Evolutionary conservation across 92 coral and sea anemone genomes (phyloP).

Genomic region (Nematostella vectensis): DNA sequence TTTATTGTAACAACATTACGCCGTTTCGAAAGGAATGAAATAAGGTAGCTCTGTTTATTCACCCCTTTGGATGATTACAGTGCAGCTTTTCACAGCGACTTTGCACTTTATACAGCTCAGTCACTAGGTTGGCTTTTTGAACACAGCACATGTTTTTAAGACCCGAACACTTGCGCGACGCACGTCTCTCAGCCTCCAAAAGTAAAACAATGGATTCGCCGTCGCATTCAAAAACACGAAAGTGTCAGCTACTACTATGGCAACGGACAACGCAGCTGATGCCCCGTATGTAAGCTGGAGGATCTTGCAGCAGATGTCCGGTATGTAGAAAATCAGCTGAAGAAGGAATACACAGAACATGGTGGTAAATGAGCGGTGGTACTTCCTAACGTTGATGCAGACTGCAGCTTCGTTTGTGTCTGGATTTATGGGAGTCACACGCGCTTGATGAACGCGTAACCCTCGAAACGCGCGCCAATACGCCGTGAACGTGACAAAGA

Average conservation of each 20-base stretch:
- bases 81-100: too few species aligned
- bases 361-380: constrained; percentile 27
- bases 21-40: too few species aligned
- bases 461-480: constrained; percentile 24
- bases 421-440: not conserved
- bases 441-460: constrained; percentile 10
- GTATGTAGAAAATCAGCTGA: constrained; percentile 22
- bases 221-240: constrained; percentile 18
- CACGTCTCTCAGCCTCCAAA: constrained; percentile 30
- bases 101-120: too few species aligned
- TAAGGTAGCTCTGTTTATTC: too few species aligned
- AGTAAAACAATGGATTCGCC: constrained; percentile 17
- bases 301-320: constrained; percentile 21
- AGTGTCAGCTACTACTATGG: constrained; percentile 11
- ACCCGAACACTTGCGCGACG: constrained; percentile 16
- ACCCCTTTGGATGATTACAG: too few species aligned
- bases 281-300: not conserved
- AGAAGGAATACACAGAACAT: constrained; percentile 27
- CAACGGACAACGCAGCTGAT: not conserved
- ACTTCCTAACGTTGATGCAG: constrained; percentile 29
- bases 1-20: too few species aligned
- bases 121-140: too few species aligned
- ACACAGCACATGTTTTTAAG: too few species aligned
- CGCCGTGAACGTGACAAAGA: constrained; percentile 22
- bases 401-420: constrained; percentile 6